Conservation (phyloP, 2,113 vertebrate genomes). For the Nothobranchius kuhntae region DNA sequence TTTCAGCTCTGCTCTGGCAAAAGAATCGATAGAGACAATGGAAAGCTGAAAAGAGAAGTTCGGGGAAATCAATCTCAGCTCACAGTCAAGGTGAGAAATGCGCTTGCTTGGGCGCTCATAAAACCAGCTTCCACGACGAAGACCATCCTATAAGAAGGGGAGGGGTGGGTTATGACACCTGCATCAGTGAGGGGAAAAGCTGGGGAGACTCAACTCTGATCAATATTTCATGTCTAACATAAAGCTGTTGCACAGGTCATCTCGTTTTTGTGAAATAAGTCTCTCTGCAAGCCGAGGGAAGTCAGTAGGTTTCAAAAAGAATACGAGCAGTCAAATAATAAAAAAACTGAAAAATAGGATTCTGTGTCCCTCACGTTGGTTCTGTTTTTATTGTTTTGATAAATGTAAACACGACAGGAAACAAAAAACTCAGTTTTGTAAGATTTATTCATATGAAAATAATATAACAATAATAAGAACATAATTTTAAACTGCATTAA, state of each 20-base stretch:
- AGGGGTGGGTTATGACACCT: neutral
- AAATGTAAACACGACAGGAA: neutral
- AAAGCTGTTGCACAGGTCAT: conserved; percentile 12
- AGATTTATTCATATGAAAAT: conserved; percentile 80
- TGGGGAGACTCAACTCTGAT: neutral
- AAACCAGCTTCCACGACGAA: conserved; percentile 38
- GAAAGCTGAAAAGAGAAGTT: conserved; percentile 32
- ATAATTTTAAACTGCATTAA: conserved; percentile 54
- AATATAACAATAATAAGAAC: conserved; percentile 71
- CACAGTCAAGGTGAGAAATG: conserved; percentile 52
- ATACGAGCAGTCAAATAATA: neutral
- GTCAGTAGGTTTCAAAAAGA: conserved; percentile 12
- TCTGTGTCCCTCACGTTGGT: neutral
- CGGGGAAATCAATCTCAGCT: conserved; percentile 56
- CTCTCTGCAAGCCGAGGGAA: neutral
- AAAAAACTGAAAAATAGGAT: neutral
- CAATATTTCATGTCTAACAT: conserved; percentile 19
- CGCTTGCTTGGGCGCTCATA: conserved; percentile 20
- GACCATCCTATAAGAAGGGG: conserved; percentile 7
- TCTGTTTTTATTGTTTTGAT: conserved; percentile 1
- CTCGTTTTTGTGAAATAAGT: neutral
- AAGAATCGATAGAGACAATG: conserved; percentile 57
- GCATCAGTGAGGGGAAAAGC: neutral
- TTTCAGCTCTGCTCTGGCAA: conserved; percentile 27
- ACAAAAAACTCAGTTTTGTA: conserved; percentile 36